Percentiles rank a stretch among this genome's conserved stretches.
Conservation (phyloP, 64 coral and sea anemone genomes). For the Montipora efflorescens region DNA sequence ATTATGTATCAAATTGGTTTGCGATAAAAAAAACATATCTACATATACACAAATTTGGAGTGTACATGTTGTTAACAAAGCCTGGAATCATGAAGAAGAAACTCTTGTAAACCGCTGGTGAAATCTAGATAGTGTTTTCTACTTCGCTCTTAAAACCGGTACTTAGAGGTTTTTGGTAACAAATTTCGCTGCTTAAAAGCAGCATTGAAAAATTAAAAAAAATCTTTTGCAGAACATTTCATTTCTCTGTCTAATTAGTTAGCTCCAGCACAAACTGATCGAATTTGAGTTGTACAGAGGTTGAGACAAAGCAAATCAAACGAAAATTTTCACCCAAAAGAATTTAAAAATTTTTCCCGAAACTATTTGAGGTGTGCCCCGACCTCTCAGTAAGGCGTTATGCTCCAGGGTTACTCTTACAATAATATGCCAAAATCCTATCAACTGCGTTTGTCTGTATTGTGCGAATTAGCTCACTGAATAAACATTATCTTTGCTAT, state of each 20-base stretch:
- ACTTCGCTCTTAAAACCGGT: neutral
- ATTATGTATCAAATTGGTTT: neutral
- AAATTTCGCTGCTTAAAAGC: neutral
- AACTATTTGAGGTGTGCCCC: constrained; percentile 35
- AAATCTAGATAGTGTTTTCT: neutral
- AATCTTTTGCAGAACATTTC: neutral
- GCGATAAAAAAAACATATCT: neutral
- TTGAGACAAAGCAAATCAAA: neutral
- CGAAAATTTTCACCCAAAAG: neutral
- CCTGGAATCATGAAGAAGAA: constrained; percentile 11
- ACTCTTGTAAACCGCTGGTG: neutral
- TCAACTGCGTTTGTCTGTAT: constrained; percentile 42
- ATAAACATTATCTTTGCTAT: constrained; percentile 84
- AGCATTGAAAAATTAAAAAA: no score
- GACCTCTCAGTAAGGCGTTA: neutral
- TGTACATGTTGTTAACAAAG: neutral
- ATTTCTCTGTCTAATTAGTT: no score
- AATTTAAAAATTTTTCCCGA: neutral
- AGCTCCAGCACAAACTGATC: neutral
- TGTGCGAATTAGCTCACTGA: constrained; percentile 47
- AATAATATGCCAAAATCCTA: constrained; percentile 44
- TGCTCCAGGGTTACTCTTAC: neutral
- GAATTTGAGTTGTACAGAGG: neutral
- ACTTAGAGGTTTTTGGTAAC: neutral
- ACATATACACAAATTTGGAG: neutral